A percentile compares a stretch with the other conserved stretches of the same genome.
Conservation (phyloP, 2,797 vertebrate species). For the Ceryle rudis region DNA sequence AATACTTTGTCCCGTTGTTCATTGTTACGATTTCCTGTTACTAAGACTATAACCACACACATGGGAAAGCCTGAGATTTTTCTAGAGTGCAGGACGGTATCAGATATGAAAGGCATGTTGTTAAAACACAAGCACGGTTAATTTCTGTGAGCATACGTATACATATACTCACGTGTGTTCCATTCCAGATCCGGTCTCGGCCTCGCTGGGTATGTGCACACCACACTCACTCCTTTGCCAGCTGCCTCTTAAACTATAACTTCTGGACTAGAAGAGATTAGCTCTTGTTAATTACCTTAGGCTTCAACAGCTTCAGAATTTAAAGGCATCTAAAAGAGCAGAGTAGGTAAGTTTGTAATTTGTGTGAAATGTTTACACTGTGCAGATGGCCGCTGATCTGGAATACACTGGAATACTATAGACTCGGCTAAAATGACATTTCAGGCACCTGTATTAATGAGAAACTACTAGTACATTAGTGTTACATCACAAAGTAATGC, state of each 20-base stretch:
- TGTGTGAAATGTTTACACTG: neutral
- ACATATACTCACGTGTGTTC: neutral
- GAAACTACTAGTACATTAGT: neutral
- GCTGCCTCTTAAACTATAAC: neutral
- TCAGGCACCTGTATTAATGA: neutral
- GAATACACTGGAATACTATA: neutral
- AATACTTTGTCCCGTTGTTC: neutral
- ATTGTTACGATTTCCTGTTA: neutral
- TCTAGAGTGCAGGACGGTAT: neutral
- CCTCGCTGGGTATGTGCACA: neutral
- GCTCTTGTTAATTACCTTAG: neutral
- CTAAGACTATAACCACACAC: neutral
- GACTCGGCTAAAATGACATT: neutral
- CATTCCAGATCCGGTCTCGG: fast-evolving
- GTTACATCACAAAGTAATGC: neutral
- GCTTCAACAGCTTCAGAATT: neutral
- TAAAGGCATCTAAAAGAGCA: neutral
- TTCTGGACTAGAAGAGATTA: neutral
- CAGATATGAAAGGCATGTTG: neutral
- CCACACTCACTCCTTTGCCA: neutral
- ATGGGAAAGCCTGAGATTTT: neutral
- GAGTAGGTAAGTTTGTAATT: neutral
- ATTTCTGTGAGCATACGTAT: neutral
- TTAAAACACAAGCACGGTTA: neutral
- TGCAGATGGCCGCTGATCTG: neutral